phyloP scores from a whole-genome alignment of 2,113 vertebrate genomes.

The Bos javanicus region DNA sequence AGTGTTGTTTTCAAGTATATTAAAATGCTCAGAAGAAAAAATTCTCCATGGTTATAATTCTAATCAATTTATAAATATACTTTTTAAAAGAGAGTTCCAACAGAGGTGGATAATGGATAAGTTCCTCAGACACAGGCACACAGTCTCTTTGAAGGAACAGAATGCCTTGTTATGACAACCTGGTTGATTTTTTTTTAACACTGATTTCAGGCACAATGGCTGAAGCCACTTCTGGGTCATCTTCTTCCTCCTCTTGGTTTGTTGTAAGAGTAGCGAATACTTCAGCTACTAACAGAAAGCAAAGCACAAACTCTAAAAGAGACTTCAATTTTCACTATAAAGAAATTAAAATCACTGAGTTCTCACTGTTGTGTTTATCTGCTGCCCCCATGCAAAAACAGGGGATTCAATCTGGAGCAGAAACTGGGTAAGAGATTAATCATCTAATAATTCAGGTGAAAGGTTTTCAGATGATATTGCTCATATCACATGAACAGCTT shows the following conservation, averaged over 20 bases:
- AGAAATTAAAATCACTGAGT: conserved; percentile 50
- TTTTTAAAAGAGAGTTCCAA: conserved; percentile 79
- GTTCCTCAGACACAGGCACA: conserved; percentile 71
- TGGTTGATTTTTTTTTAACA: conserved; percentile 75
- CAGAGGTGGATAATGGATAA: conserved; percentile 54
- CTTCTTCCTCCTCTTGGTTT: conserved; percentile 58
- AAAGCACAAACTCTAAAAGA: conserved; percentile 64
- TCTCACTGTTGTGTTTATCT: conserved; percentile 32
- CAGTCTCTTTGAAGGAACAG: conserved; percentile 66
- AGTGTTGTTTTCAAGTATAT: conserved; percentile 83
- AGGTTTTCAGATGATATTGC: conserved; percentile 65
- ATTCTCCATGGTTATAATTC: conserved; percentile 79
- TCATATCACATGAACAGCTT: conserved; percentile 66
- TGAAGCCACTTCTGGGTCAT: conserved; percentile 69
- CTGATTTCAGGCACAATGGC: conserved; percentile 82
- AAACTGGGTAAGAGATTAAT: conserved; percentile 67
- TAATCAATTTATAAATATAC: conserved; percentile 79
- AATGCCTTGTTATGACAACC: conserved; percentile 62
- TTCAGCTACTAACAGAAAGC: conserved; percentile 68
- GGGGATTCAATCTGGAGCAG: conserved; percentile 66
- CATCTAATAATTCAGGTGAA: conserved; percentile 73
- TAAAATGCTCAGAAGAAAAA: conserved; percentile 83
- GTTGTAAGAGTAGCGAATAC: conserved; percentile 66
- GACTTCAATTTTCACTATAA: conserved; percentile 64
- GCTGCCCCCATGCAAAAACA: conserved; percentile 48